These are phyloP conservation scores for Alviniconcha marisindica DNA, from an alignment of 1,140 invertebrate species.

Conservation along the genomic window DNA sequence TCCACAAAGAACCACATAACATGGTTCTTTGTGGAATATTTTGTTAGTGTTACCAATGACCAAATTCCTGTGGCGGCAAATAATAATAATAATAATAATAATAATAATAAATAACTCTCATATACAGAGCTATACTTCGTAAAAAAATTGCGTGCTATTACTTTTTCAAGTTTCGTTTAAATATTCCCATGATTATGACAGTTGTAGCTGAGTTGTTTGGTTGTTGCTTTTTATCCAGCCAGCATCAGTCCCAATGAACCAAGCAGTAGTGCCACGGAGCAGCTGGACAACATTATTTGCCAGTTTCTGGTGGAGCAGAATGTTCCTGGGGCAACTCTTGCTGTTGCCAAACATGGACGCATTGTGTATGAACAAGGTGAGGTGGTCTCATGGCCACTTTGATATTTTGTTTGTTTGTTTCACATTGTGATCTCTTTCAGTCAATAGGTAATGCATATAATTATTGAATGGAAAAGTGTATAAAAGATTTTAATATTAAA, in stretches of 20 bases:
- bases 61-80: no score
- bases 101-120: background rate
- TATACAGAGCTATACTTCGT: background rate
- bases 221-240: background rate
- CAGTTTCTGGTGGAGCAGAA: conserved; percentile 59
- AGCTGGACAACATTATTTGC: conserved; percentile 51
- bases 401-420: no score
- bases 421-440: no score
- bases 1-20: no score
- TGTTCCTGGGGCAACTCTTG: conserved; percentile 58
- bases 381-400: background rate
- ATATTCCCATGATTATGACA: no score
- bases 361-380: conserved; percentile 60
- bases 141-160: no score
- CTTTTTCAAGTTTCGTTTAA: no score
- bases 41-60: background rate
- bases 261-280: background rate
- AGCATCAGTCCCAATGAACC: conserved; percentile 18
- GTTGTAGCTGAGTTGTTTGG: background rate
- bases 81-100: no score
- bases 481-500: background rate
- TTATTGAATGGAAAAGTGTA: background rate
- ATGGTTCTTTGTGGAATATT: no score
- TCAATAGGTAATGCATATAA: no score
- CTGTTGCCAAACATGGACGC: conserved; percentile 51